Evolutionary conservation across 2,797 vertebrate species (phyloP), one percentile per base, ranked within the genome.

Genomic region (Scolopax bukidnonensis): DNA sequence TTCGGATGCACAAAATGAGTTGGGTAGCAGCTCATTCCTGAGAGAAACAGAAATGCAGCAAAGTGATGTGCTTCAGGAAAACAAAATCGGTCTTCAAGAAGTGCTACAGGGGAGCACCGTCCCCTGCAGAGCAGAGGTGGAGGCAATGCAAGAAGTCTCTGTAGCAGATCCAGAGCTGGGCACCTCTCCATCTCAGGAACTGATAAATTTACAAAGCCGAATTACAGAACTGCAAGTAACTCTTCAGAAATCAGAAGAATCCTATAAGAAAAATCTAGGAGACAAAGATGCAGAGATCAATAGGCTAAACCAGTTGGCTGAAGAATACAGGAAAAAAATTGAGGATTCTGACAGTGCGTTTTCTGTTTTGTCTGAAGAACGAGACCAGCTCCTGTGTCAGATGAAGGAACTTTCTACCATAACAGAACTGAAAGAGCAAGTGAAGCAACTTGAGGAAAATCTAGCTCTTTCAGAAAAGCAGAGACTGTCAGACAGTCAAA

Each of bases 191-290:
- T 84, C 95, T 63, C 76, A 89, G 51, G 97, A 98, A 36, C 21
- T 96, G 50, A 64, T 86, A 82, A 95, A 65, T 20, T 61, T 98
- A 56, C 95, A 95, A 94, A 93, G 95, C 15, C 97, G 98, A 69
- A 98, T 98, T 14, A 96, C 97, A 50, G 98, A 99, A 41, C 98
- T 99, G 53, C 98, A 99, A 78, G 50, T 80, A 69, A 92, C 59
- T 84, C 84, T 97, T 68, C 90, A 23, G 61, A 92, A 97, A 92
- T 95, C 94, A 25, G 95, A 97, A 88, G 98, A 98, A 94, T 97
- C 50, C 21, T 96, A 97, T 83, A 59, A 87, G 57, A 94, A 92
- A 82, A 91, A 87, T 68, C 80, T 97, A 70, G 90, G 67, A 79
- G 97, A 97, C 86, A 97, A 97, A 80, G 63, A 32, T 47, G 93